Evolutionary conservation across 2,797 vertebrate genomes (phyloP), one percentile per base, ranked within the genome.

Genomic region (Fratercula arctica): DNA sequence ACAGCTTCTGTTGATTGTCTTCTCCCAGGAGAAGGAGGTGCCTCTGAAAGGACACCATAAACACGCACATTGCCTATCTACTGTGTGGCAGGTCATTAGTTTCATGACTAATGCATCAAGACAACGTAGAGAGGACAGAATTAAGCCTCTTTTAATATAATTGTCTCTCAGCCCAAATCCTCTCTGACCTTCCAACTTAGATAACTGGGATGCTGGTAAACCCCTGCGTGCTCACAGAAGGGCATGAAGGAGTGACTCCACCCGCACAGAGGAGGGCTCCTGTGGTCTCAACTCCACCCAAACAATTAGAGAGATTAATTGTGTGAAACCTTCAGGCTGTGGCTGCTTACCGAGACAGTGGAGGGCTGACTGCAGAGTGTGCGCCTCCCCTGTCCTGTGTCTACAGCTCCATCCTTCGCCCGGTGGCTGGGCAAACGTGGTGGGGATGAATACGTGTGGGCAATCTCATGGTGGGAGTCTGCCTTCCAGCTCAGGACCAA

Each of bases 321-420:
- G 11, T 1, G 5, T 50, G 50, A 80, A 63, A 29, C 21, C 28
- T n/a, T 83, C 25, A 54, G 74, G 82, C 37, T 43, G 28, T 0
- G 4, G 48, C 60, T 78, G 76, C 35, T 63, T 33, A 29, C 31
- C 0, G 1, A 21, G 29, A 20, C 6, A 10, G 50, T 0, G 8
- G 9, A 56, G 28, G 45, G 67, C 48, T 59, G 61, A 19, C 69
- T 37, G 29, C 48, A 37, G 6, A 9, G n/a, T 0, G 1, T 26
- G 15, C 3, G 3, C 43, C n/a, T 73, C 17, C 19, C 18, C 37
- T 46, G 17, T 33, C 51, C 51, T 13, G 5, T 9, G 31, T 5
- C 60, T 57, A 33, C 56, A 61, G n/a, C 51, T 66, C 33, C 61
- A 51, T 16, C 61, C 79, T 41, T 67, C 80, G 13, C 16, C 26